Evolutionary conservation across 2,113 vertebrate genomes (phyloP), one percentile per base, ranked within the genome.

Genomic region (Ceyx melanurus): DNA sequence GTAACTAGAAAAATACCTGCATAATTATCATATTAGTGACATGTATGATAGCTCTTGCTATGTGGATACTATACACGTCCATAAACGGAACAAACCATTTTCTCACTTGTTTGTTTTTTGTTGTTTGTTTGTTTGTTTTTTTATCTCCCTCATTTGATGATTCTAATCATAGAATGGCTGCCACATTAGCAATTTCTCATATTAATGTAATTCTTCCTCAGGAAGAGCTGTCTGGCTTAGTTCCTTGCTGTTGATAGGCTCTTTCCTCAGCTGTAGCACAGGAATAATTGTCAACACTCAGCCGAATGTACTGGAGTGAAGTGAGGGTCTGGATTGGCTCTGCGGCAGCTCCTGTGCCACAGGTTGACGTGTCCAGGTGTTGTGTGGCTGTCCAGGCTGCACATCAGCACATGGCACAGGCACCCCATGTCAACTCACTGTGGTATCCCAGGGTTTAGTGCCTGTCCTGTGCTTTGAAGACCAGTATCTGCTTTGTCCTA

Each of bases 271-370:
- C 3, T 65, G 79, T 23, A 64, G 84, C 37, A 67, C 64, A 77
- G 94, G 78, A 85, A 53, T 91, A 62, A 54, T 77, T 89, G 87
- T 86, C 50, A 29, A 37, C 42, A 37, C 33, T 20, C 50, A 77
- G 62, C 90, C 54, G 40, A 74, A 33, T 23, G 15, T 9, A 93
- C 96, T 8, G 94, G 94, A 71, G 83, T 68, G 68, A 86, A 76
- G 33, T 54, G 46, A 22, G 73, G 88, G 76, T 95, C 50, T 15
- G 70, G 88, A 64, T 42, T 45, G 57, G 75, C 46, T 77, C 72
- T 87, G 80, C 91, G 88, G 29, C 92, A 94, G 93, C 95, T 97
- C 96, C 94, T 92, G 84, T 68, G 89, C 66, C 51, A 78, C 46
- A 9, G 72, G 54, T 61, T 89, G n/a, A 28, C 82, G 35, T 46